phyloP scores from a whole-genome alignment of 37 sponge, comb jelly and placozoan genomes.

The Crambe crambe region DNA sequence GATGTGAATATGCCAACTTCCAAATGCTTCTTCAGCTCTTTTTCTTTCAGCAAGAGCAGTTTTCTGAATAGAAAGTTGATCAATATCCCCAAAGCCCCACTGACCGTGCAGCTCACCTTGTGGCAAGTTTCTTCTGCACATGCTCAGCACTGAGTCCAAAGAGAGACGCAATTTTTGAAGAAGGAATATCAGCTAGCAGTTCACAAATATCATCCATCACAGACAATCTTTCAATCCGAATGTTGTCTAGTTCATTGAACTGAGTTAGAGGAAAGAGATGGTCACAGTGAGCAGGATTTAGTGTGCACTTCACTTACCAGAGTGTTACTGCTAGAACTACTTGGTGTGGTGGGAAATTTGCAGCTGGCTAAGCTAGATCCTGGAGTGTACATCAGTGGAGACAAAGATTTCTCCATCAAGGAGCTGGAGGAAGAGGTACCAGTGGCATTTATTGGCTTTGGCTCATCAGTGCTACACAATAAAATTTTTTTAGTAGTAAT shows the following conservation, averaged over 20 bases:
- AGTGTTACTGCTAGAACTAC: background rate
- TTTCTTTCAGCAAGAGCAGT: slow-evolving; percentile 15
- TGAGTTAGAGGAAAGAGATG: background rate
- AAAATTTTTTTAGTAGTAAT: background rate
- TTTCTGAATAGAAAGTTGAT: slow-evolving; percentile 7
- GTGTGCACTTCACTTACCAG: background rate
- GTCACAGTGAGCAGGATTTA: background rate
- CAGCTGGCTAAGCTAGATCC: slow-evolving; percentile 8
- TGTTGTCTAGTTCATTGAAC: background rate
- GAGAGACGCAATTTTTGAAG: slow-evolving; percentile 22
- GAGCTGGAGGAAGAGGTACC: background rate
- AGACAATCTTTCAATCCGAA: slow-evolving; percentile 14
- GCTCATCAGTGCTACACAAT: background rate
- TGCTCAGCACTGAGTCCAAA: slow-evolving; percentile 22
- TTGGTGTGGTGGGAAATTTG: background rate
- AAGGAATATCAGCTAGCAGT: slow-evolving; percentile 36
- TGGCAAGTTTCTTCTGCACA: slow-evolving; percentile 56
- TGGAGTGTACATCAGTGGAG: background rate
- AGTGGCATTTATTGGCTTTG: background rate
- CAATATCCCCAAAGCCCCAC: no score
- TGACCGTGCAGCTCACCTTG: slow-evolving; percentile 46
- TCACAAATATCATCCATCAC: slow-evolving; percentile 71
- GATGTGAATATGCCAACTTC: background rate
- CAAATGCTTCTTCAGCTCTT: slow-evolving; percentile 16
- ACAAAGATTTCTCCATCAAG: background rate